phyloP scores from a whole-genome alignment of 2,797 vertebrate genomes.

The Varecia variegata region DNA sequence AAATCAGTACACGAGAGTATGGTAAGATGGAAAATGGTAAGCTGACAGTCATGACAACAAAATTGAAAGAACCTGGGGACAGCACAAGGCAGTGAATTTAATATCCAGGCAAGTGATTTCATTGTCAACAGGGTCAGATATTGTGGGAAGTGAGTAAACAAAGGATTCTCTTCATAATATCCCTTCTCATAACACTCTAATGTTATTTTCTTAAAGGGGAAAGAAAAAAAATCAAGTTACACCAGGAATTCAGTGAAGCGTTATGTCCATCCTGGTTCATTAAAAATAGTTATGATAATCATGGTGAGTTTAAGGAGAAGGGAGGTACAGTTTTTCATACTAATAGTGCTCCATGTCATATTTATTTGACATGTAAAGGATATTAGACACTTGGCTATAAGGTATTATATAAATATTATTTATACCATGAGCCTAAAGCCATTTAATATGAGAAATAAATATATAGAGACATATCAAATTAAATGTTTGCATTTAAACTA shows the following conservation, averaged over 20 bases:
- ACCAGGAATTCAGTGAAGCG: neutral
- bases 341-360: neutral
- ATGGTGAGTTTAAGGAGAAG: neutral
- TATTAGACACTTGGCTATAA: neutral
- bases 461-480: neutral
- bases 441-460: conserved; percentile 53
- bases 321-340: neutral
- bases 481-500: conserved; percentile 50
- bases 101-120: neutral
- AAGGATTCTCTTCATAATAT: fast-evolving
- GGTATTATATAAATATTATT: neutral
- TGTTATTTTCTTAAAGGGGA: neutral
- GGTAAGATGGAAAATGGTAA: neutral
- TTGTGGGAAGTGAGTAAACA: fast-evolving
- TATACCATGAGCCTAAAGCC: neutral
- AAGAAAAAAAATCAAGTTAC: neutral
- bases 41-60: neutral
- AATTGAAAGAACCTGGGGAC: neutral
- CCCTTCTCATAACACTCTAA: neutral
- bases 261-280: neutral
- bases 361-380: neutral
- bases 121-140: neutral
- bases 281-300: neutral
- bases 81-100: neutral
- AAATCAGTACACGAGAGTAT: no score